A percentile compares a stretch with the other conserved stretches of the same genome.
Evolutionary conservation across 2,797 vertebrate genomes (phyloP).

Genomic region (Amazona finschi): DNA sequence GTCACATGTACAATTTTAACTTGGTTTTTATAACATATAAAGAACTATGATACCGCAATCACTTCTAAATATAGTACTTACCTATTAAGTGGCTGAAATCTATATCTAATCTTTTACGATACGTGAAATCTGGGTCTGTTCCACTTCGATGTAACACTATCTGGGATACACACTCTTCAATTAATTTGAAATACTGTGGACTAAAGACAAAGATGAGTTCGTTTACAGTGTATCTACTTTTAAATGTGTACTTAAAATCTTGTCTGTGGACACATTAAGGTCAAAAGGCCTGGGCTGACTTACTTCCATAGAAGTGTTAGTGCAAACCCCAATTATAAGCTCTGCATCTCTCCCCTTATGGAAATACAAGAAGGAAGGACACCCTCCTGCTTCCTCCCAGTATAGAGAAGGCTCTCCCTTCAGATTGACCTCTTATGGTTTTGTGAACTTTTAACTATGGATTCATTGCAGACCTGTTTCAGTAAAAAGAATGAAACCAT

Average conservation of each 20-base stretch:
- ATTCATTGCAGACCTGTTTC: background rate
- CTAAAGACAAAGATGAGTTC: conserved; percentile 70
- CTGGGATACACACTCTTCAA: conserved; percentile 96
- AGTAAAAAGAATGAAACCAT: background rate
- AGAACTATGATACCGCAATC: background rate
- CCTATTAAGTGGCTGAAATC: conserved; percentile 92
- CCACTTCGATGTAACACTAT: conserved; percentile 94
- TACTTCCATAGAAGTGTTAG: background rate
- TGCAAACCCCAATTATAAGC: background rate
- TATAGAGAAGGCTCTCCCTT: background rate
- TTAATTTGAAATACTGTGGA: conserved; percentile 96
- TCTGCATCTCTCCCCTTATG: background rate
- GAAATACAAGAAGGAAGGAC: background rate
- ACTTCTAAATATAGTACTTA: conserved; percentile 65
- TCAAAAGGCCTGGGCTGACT: background rate
- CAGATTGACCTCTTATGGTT: background rate
- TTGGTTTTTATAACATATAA: background rate
- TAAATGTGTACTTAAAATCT: background rate
- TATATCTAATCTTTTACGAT: conserved; percentile 93
- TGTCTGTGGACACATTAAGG: background rate
- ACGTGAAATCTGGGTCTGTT: conserved; percentile 93
- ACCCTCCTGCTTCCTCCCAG: background rate
- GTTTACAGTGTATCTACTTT: background rate
- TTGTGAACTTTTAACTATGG: background rate
- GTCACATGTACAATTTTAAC: background rate